A percentile compares a stretch with the other conserved stretches of the same genome.
These are phyloP conservation scores for Bursaphelenchus okinawaensis DNA, from an alignment of 2,888 invertebrate species.

Conservation along the genomic window DNA sequence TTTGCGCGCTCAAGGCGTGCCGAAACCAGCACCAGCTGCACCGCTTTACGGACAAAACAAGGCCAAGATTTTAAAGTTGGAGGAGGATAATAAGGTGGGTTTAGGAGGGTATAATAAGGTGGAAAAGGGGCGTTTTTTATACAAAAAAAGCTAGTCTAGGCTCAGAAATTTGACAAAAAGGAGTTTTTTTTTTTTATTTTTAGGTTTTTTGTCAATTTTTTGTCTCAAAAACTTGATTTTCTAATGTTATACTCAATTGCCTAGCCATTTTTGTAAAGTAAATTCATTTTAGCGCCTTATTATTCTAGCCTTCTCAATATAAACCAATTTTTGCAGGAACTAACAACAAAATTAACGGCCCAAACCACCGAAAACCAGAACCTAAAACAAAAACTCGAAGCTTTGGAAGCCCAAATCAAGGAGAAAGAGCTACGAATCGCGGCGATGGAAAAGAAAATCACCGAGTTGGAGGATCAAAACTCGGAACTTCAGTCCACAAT, in stretches of 20 bases:
- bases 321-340: not conserved
- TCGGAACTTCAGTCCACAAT: not conserved
- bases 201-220: too few relatives aligned
- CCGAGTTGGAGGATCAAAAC: not conserved
- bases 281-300: too few relatives aligned
- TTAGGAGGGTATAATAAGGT: not conserved
- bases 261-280: too few relatives aligned
- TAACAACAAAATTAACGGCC: not conserved
- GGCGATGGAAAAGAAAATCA: not conserved
- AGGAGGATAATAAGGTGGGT: not conserved
- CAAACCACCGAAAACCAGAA: not conserved
- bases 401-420: not conserved
- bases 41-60: not conserved
- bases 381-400: not conserved
- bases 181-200: too few relatives aligned
- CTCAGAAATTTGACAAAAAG: too few relatives aligned
- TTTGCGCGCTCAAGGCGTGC: not conserved
- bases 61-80: not conserved
- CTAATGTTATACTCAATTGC: too few relatives aligned
- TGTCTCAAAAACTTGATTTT: too few relatives aligned
- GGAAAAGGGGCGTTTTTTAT: too few relatives aligned
- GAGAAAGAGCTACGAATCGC: not conserved
- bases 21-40: not conserved
- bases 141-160: too few relatives aligned
- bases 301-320: too few relatives aligned